These are phyloP conservation scores for Zoanthus sociatus DNA, from an alignment of 92 coral and sea anemone genomes.

Conservation along the genomic window DNA sequence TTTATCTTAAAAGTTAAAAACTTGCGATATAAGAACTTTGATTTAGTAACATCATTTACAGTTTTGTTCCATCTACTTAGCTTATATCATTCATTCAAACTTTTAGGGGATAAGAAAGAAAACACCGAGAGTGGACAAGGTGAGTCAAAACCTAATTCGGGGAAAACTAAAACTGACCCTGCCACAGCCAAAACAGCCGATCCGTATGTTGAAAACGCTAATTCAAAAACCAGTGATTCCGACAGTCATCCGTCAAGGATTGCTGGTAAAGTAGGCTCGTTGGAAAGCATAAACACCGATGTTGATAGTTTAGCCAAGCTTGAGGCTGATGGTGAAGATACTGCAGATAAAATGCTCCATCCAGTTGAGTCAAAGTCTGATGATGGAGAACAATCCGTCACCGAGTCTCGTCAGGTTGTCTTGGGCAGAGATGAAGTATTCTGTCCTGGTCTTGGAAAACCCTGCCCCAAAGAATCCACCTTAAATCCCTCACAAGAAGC, in stretches of 20 bases:
- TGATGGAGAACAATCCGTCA: not conserved
- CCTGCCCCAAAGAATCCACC: slow-evolving; percentile 18
- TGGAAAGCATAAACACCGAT: not conserved
- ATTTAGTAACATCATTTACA: no score
- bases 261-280: not conserved
- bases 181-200: not conserved
- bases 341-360: not conserved
- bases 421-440: slow-evolving; percentile 60
- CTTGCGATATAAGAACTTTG: no score
- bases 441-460: slow-evolving; percentile 47
- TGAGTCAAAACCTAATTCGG: slow-evolving; percentile 15
- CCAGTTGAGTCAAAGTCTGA: not conserved
- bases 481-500: not conserved
- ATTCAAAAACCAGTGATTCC: not conserved
- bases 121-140: not conserved
- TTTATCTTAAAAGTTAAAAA: no score
- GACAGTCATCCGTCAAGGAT: not conserved
- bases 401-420: slow-evolving; percentile 20
- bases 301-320: not conserved
- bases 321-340: not conserved
- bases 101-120: slow-evolving; percentile 11
- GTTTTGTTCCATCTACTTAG: no score
- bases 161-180: not conserved
- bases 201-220: not conserved
- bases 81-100: not conserved